phyloP scores from a whole-genome alignment of 2,113 vertebrate genomes.

The Tor tambroides region DNA sequence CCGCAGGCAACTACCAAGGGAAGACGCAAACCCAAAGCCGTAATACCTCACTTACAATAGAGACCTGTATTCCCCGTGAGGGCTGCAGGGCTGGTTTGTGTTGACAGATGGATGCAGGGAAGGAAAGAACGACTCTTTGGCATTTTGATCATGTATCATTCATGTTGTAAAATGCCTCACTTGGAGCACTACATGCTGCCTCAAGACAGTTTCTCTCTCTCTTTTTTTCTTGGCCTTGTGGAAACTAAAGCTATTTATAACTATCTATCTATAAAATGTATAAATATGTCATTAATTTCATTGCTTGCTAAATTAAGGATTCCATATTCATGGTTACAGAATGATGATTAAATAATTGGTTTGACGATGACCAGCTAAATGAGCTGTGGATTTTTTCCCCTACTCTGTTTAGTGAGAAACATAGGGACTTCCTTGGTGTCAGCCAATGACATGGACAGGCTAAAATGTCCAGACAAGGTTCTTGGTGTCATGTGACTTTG shows the following conservation, averaged over 20 bases:
- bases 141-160: slow-evolving; percentile 34
- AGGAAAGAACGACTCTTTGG: slow-evolving; percentile 10
- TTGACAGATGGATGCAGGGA: slow-evolving; percentile 48
- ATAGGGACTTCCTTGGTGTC: not conserved
- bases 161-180: slow-evolving; percentile 7
- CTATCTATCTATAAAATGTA: not conserved
- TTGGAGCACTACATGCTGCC: slow-evolving; percentile 3
- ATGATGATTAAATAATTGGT: not conserved
- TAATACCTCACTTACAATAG: slow-evolving; percentile 38
- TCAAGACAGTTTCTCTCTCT: not conserved
- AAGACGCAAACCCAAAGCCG: not conserved
- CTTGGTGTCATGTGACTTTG: not conserved
- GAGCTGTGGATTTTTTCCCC: not conserved
- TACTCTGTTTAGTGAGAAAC: not conserved
- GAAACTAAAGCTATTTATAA: no score
- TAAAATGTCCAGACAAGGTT: not conserved
- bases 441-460: not conserved
- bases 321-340: not conserved
- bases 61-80: slow-evolving; percentile 19
- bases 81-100: slow-evolving; percentile 33
- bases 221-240: no score
- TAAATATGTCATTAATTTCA: no score
- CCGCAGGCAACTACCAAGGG: not conserved
- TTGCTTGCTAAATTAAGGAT: not conserved
- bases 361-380: not conserved